These are phyloP conservation scores for Gambusia yucatana DNA, from an alignment of 2,797 vertebrate genomes.

Conservation along the genomic window DNA sequence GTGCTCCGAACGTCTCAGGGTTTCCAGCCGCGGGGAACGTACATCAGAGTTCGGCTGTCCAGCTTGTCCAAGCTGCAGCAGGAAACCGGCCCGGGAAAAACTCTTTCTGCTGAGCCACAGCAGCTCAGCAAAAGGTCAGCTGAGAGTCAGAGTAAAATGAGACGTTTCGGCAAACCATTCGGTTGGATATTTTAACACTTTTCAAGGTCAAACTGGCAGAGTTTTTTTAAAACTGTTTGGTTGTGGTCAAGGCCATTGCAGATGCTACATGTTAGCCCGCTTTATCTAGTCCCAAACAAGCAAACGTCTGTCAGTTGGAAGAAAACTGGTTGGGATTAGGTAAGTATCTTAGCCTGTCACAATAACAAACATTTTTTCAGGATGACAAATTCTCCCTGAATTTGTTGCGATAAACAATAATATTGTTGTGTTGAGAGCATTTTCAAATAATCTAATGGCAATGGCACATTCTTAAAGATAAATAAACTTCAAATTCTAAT, in stretches of 20 bases:
- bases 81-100: slow-evolving; percentile 89
- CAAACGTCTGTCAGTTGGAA: not conserved
- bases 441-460: too few species aligned
- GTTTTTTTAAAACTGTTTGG: not conserved
- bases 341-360: too few species aligned
- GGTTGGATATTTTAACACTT: not conserved
- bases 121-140: slow-evolving; percentile 73
- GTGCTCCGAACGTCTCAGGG: slow-evolving; percentile 80
- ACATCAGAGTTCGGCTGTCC: slow-evolving; percentile 87
- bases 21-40: slow-evolving; percentile 92
- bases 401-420: too few species aligned
- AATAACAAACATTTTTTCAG: too few species aligned
- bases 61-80: slow-evolving; percentile 88
- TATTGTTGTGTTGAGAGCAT: too few species aligned
- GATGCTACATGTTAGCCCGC: not conserved
- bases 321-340: not conserved
- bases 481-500: too few species aligned
- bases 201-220: not conserved
- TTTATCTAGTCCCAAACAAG: not conserved
- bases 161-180: not conserved
- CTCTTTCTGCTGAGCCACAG: slow-evolving; percentile 84
- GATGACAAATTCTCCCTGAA: too few species aligned
- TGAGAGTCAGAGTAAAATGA: slow-evolving; percentile 35
- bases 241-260: not conserved
- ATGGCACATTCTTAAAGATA: too few species aligned